Percentiles rank a stretch among this genome's conserved stretches.
phyloP scores from a whole-genome alignment of 2,888 invertebrate genomes.

The Lordiphosa fenestrarum region DNA sequence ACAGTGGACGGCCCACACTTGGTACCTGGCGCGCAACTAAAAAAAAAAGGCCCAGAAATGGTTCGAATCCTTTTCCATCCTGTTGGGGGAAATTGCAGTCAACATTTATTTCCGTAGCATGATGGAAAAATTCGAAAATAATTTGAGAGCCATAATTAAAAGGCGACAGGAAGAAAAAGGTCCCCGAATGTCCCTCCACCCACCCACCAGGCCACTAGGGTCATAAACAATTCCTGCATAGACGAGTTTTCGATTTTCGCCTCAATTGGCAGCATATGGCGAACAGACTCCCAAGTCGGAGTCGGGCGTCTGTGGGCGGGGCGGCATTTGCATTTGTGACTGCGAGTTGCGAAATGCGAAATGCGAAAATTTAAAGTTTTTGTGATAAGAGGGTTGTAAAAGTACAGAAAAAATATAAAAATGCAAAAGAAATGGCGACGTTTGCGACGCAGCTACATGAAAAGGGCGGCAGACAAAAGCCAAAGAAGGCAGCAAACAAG shows the following conservation, averaged over 20 bases:
- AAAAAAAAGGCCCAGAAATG: slow-evolving; percentile 46
- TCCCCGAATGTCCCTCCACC: neutral
- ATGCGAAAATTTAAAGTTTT: slow-evolving; percentile 73
- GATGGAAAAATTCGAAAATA: slow-evolving; percentile 73
- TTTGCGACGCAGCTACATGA: slow-evolving; percentile 55
- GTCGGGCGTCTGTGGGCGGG: slow-evolving; percentile 25
- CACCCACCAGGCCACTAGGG: slow-evolving; percentile 37
- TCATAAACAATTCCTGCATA: slow-evolving; percentile 65
- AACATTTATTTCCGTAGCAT: slow-evolving; percentile 68
- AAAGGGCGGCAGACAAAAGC: slow-evolving; percentile 72
- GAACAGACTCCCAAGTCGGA: slow-evolving; percentile 40
- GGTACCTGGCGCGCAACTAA: slow-evolving; percentile 44
- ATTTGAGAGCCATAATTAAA: slow-evolving; percentile 72
- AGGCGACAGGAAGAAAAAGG: slow-evolving; percentile 50
- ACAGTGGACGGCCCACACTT: slow-evolving; percentile 44
- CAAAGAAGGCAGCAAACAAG: slow-evolving; percentile 54
- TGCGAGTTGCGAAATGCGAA: slow-evolving; percentile 71
- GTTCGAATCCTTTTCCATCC: slow-evolving; percentile 71
- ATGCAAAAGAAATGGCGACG: slow-evolving; percentile 62
- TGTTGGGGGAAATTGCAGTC: slow-evolving; percentile 68
- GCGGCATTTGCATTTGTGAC: slow-evolving; percentile 68
- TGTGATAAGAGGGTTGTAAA: slow-evolving; percentile 70
- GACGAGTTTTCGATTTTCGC: slow-evolving; percentile 73
- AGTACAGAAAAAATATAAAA: slow-evolving; percentile 23
- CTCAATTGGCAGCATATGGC: slow-evolving; percentile 73